A percentile compares a stretch with the other conserved stretches of the same genome.
Evolutionary conservation across 30 jellyfish, hydroid and myxozoan species (phyloP).

Genomic region (Rhopilema esculentum): DNA sequence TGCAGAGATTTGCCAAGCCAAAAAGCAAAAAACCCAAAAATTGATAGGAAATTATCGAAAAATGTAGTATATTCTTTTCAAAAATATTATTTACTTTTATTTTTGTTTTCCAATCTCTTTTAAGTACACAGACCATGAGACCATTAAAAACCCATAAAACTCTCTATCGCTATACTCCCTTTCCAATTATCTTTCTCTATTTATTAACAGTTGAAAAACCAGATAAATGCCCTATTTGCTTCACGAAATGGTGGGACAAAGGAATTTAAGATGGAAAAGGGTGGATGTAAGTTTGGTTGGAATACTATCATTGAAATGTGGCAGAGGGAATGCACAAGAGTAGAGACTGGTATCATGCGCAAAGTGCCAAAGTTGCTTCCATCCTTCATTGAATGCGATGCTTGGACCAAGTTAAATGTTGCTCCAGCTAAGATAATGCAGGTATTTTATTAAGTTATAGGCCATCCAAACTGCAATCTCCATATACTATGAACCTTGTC

Average conservation of each 20-base stretch:
- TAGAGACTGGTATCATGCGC: conserved; percentile 50
- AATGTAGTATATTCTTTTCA: background rate
- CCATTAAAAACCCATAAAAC: conserved; percentile 10
- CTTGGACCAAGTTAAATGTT: conserved; percentile 40
- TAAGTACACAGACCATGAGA: conserved; percentile 38
- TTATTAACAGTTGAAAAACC: conserved; percentile 45
- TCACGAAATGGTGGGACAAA: conserved; percentile 57
- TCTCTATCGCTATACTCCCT: background rate
- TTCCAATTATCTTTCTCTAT: conserved; percentile 21
- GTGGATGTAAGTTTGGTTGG: conserved; percentile 43
- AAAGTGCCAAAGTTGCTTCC: conserved; percentile 46
- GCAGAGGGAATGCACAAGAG: conserved; percentile 54
- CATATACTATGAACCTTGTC: conserved; percentile 7
- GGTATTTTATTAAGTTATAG: conserved; percentile 13
- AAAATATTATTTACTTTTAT: background rate
- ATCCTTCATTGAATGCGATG: conserved; percentile 46
- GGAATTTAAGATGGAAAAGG: conserved; percentile 26
- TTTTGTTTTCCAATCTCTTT: conserved; percentile 6
- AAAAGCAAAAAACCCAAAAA: background rate
- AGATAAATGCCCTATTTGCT: conserved; percentile 50
- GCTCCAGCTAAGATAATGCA: conserved; percentile 53
- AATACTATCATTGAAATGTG: conserved; percentile 36
- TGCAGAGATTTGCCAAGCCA: conserved; percentile 9
- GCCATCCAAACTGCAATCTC: conserved; percentile 12
- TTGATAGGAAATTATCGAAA: background rate